These are phyloP conservation scores for Anguilla marmorata DNA, from an alignment of 2,797 vertebrate genomes.

Conservation along the genomic window DNA sequence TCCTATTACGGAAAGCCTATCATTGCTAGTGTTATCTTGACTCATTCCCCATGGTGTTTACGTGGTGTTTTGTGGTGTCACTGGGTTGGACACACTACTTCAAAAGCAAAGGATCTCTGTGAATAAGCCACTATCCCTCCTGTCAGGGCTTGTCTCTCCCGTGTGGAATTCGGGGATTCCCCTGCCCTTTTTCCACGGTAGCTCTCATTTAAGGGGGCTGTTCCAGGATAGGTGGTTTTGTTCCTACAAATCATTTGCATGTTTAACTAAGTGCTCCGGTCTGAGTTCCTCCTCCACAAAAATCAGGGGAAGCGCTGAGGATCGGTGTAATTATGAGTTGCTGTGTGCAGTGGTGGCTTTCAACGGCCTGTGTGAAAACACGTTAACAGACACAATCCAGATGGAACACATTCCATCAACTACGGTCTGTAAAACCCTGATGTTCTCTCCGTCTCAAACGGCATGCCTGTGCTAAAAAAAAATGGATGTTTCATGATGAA, in stretches of 20 bases:
- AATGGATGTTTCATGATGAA: neutral
- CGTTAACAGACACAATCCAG: neutral
- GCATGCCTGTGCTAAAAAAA: neutral
- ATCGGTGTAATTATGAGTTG: neutral
- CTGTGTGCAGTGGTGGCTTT: neutral
- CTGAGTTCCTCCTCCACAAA: neutral
- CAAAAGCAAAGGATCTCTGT: neutral
- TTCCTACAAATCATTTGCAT: neutral
- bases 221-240: neutral
- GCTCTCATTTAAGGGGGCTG: neutral
- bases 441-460: neutral
- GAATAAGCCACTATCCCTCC: neutral
- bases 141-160: slow-evolving; percentile 12
- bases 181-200: neutral
- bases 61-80: neutral
- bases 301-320: neutral
- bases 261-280: neutral
- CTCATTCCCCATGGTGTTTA: neutral
- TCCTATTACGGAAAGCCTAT: neutral
- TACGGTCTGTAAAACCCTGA: neutral
- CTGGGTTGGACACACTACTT: neutral
- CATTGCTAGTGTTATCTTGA: neutral
- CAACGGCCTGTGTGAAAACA: slow-evolving; percentile 25
- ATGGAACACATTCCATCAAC: neutral
- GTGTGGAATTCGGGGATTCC: neutral